These are phyloP conservation scores for Kryptopterus vitreolus DNA, from an alignment of 2,797 vertebrate genomes.

Conservation along the genomic window DNA sequence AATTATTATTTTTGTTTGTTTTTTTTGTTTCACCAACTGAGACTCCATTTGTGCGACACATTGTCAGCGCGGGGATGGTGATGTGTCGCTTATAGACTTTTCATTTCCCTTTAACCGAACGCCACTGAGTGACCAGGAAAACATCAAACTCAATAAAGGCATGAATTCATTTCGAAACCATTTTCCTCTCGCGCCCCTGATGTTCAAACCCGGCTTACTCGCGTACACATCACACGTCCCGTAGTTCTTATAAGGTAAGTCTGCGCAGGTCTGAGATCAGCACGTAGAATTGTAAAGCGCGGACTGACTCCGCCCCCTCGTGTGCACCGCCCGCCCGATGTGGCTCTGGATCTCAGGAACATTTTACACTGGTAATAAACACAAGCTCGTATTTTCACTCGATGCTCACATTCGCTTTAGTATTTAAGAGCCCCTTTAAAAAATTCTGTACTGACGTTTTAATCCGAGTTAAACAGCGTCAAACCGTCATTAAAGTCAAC, in stretches of 20 bases:
- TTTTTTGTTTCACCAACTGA: neutral
- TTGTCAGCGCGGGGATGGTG: neutral
- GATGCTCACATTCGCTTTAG: neutral
- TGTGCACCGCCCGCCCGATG: neutral
- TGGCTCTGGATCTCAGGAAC: neutral
- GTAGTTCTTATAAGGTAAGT: too few relatives aligned
- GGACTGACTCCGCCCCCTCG: neutral
- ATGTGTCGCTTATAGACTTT: slow-evolving; percentile 10
- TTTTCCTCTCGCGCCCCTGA: neutral
- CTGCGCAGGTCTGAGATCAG: neutral
- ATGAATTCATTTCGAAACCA: neutral
- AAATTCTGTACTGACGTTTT: neutral
- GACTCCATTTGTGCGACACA: too few relatives aligned
- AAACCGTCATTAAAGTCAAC: neutral
- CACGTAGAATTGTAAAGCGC: neutral
- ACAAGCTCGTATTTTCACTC: neutral
- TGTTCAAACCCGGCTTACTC: neutral
- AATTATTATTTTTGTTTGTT: neutral
- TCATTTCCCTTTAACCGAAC: neutral
- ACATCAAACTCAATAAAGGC: slow-evolving; percentile 25
- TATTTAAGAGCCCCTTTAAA: neutral
- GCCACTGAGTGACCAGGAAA: neutral
- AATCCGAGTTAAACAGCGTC: neutral
- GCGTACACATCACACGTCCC: neutral
- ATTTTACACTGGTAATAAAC: neutral